Evolutionary conservation across 2,888 invertebrate species (phyloP).

Genomic region (Anagyrus pseudococci): DNA sequence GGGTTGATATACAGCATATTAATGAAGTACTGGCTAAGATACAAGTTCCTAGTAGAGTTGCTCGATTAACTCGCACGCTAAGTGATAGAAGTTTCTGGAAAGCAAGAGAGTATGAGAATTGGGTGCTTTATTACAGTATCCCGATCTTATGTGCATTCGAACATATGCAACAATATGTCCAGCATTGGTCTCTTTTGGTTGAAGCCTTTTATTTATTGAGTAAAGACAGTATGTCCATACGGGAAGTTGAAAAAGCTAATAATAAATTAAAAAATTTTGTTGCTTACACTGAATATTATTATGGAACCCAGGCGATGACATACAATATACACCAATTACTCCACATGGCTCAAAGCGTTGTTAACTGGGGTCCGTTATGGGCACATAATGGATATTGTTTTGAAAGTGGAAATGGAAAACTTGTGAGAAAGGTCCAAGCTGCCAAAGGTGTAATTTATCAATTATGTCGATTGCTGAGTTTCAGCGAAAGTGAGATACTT

Average conservation of each 20-base stretch:
- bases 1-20: too few relatives aligned
- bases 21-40: background rate
- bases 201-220: constrained; percentile 7
- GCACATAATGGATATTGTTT: constrained; percentile 71
- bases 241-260: constrained; percentile 33
- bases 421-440: constrained; percentile 30
- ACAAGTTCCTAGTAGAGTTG: background rate
- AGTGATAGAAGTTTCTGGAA: constrained; percentile 27
- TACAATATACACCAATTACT: constrained; percentile 40
- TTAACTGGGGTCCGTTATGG: constrained; percentile 93
- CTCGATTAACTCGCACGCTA: background rate
- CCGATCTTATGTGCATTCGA: constrained; percentile 4
- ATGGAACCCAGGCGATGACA: constrained; percentile 32
- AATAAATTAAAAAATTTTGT: constrained; percentile 11
- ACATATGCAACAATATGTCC: constrained; percentile 51
- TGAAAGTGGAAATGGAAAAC: constrained; percentile 34
- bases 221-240: background rate
- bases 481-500: background rate
- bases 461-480: constrained; percentile 14
- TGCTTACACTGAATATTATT: constrained; percentile 27
- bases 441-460: constrained; percentile 33
- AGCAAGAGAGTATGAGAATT: constrained; percentile 16
- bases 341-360: constrained; percentile 70
- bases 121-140: constrained; percentile 13
- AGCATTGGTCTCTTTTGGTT: constrained; percentile 8